Conservation (phyloP, 1,140 invertebrate genomes). For the Physella acuta region DNA sequence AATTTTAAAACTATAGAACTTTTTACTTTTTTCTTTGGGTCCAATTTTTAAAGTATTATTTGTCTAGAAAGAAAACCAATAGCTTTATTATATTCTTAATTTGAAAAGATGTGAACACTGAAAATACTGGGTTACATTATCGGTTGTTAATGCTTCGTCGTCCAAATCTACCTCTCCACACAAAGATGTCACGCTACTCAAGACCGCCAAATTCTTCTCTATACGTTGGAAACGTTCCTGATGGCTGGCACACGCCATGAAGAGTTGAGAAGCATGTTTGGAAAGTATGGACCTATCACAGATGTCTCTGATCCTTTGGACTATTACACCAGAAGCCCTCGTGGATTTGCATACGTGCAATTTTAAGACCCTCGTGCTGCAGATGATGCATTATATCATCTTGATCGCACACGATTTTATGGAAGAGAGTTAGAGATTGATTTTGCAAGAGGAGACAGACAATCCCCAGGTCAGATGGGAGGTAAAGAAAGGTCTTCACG, state of each 20-base stretch:
- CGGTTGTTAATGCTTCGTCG: background rate
- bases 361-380: constrained; percentile 64
- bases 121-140: too few species aligned
- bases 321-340: constrained; percentile 59
- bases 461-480: constrained; percentile 38
- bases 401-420: constrained; percentile 59
- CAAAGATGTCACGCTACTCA: constrained; percentile 42
- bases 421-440: constrained; percentile 63
- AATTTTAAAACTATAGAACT: too few species aligned
- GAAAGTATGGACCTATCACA: constrained; percentile 61
- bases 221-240: constrained; percentile 52
- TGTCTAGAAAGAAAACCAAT: too few species aligned
- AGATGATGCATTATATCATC: constrained; percentile 62
- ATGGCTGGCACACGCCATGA: constrained; percentile 51
- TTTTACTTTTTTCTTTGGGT: too few species aligned
- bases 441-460: constrained; percentile 65
- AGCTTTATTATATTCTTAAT: too few species aligned
- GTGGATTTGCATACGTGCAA: constrained; percentile 64
- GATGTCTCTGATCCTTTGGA: constrained; percentile 64
- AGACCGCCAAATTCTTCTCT: constrained; percentile 51
- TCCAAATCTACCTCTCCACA: background rate
- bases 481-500: constrained; percentile 21
- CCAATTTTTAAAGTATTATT: too few species aligned
- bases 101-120: too few species aligned
- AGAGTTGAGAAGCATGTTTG: constrained; percentile 60